phyloP scores from a whole-genome alignment of 2,888 invertebrate species.

The Eupelmus urozonus region DNA sequence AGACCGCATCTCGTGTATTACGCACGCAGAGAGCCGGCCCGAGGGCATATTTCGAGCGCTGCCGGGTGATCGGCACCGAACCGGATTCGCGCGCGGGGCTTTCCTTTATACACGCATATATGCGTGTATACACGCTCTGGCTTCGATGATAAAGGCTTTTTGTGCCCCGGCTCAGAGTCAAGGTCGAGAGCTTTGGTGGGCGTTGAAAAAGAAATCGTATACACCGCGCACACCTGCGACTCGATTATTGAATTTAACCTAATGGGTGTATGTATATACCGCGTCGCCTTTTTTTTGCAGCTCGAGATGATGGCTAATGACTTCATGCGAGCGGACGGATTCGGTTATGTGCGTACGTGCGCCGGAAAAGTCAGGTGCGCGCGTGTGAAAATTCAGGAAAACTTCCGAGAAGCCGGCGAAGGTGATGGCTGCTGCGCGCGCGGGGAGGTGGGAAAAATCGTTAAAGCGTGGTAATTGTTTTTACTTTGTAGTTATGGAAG shows the following conservation, averaged over 20 bases:
- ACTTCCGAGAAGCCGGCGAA: slow-evolving; percentile 1
- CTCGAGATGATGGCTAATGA: too few species aligned
- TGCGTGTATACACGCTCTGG: background rate
- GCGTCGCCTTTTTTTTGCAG: too few species aligned
- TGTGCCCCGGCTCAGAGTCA: slow-evolving; percentile 30
- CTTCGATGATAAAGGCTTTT: slow-evolving; percentile 18
- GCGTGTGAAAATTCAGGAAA: background rate
- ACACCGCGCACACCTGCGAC: slow-evolving; percentile 2
- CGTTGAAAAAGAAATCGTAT: slow-evolving; percentile 18
- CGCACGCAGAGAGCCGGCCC: background rate
- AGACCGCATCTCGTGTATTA: slow-evolving; percentile 5
- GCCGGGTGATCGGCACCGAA: slow-evolving; percentile 34
- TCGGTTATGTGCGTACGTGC: too few species aligned
- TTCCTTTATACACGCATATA: slow-evolving; percentile 1
- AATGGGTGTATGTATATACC: background rate
- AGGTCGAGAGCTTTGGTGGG: slow-evolving; percentile 28
- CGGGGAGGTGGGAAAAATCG: background rate
- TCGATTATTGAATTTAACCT: slow-evolving; percentile 22
- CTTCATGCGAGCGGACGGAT: too few species aligned
- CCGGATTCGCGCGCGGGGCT: slow-evolving; percentile 27
- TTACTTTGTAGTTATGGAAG: background rate
- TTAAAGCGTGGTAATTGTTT: slow-evolving; percentile 6
- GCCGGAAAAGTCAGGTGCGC: too few species aligned
- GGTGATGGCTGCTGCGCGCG: background rate
- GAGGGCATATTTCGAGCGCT: too few species aligned